These are phyloP conservation scores for Biston betularia DNA, from an alignment of 2,888 invertebrate genomes.

Conservation along the genomic window DNA sequence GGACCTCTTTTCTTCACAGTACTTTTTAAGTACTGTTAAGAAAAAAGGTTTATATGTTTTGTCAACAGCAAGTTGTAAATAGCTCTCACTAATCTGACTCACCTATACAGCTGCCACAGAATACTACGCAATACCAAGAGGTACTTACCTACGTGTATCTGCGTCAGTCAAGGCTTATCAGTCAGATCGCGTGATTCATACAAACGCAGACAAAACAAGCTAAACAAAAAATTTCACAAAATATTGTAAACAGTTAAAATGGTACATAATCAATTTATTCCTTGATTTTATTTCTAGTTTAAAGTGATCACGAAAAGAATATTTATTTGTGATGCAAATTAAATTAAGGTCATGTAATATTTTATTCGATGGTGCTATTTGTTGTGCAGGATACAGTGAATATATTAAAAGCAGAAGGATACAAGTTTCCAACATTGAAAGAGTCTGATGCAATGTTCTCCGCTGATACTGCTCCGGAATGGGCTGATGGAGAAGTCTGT, in stretches of 20 bases:
- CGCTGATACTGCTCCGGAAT: constrained; percentile 98
- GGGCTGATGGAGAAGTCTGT: constrained; percentile 98
- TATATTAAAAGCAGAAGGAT: constrained; percentile 97
- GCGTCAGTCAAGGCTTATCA: constrained; percentile 56
- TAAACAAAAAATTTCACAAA: constrained; percentile 36
- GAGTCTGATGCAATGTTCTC: constrained; percentile 99
- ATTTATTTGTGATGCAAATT: constrained; percentile 39
- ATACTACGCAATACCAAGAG: neutral
- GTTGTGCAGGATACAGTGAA: constrained; percentile 93
- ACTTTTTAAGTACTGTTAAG: constrained; percentile 13
- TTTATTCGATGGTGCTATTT: constrained; percentile 36
- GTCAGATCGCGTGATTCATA: constrained; percentile 56
- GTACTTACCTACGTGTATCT: constrained; percentile 21
- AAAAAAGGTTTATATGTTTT: constrained; percentile 7
- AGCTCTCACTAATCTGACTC: constrained; percentile 27
- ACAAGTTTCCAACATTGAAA: constrained; percentile 94
- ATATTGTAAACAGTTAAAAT: constrained; percentile 16
- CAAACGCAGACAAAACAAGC: constrained; percentile 52
- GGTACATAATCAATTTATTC: constrained; percentile 11
- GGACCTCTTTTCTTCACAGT: neutral
- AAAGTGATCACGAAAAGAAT: constrained; percentile 17
- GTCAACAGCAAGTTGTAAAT: constrained; percentile 31
- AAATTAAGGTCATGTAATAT: constrained; percentile 23
- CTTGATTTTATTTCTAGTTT: neutral
- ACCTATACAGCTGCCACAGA: constrained; percentile 21